phyloP scores from a whole-genome alignment of 2,113 vertebrate genomes.

The Trogon melanurus region DNA sequence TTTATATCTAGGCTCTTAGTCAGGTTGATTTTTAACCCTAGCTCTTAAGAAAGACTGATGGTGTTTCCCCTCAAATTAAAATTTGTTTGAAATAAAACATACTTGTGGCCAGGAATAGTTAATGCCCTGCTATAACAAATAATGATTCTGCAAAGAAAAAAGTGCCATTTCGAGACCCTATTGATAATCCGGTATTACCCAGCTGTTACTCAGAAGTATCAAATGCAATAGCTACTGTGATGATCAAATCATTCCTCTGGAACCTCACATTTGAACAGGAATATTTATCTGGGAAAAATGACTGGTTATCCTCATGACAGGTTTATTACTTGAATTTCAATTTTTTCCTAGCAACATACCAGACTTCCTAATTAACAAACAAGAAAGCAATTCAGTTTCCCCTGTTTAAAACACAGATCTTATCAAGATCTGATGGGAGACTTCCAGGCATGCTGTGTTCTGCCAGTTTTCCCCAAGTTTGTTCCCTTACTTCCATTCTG shows the following conservation, averaged over 20 bases:
- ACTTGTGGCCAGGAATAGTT: background rate
- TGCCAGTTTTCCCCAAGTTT: background rate
- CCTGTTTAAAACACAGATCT: constrained; percentile 7
- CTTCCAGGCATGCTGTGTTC: background rate
- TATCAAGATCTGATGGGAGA: background rate
- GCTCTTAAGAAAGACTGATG: background rate
- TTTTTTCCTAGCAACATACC: background rate
- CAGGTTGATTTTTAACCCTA: background rate
- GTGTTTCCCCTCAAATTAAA: background rate
- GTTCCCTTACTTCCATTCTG: background rate
- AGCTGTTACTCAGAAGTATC: background rate
- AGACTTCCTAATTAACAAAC: constrained; percentile 28
- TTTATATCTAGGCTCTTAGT: background rate
- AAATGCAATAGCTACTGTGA: background rate
- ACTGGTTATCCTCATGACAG: background rate
- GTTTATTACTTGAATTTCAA: constrained; percentile 10
- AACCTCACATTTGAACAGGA: background rate
- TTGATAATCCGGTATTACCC: background rate
- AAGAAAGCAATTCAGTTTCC: background rate
- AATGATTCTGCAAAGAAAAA: background rate
- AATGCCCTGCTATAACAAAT: background rate
- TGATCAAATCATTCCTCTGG: background rate
- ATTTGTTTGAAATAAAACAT: background rate
- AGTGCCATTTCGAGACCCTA: background rate
- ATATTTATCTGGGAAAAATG: background rate